Conservation (phyloP, 2,113 vertebrate genomes). For the Lota lota region DNA sequence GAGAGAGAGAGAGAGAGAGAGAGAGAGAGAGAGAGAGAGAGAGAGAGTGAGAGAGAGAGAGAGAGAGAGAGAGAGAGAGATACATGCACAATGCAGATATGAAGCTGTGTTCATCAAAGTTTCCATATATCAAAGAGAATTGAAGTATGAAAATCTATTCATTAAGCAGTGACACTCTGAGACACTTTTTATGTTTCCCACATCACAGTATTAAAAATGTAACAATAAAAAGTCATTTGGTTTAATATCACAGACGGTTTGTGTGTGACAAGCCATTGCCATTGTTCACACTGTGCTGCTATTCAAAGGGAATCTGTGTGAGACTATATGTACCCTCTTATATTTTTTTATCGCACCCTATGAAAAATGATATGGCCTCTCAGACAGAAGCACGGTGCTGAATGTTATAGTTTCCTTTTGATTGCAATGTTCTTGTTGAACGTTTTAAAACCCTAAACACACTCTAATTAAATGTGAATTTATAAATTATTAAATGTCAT, state of each 20-base stretch:
- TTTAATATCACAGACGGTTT: constrained; percentile 13
- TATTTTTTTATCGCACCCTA: background rate
- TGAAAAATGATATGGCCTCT: background rate
- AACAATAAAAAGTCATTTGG: constrained; percentile 2
- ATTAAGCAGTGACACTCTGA: background rate
- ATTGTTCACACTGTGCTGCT: background rate
- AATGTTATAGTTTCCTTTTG: too few species aligned
- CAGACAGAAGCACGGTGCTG: background rate
- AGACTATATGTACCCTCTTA: background rate
- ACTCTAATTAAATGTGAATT: constrained; percentile 50
- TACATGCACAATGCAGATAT: too few species aligned
- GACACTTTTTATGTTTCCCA: background rate
- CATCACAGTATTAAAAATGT: constrained; percentile 16
- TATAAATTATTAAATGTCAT: constrained; percentile 53
- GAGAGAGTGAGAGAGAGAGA: too few species aligned
- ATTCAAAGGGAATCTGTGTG: constrained; percentile 3
- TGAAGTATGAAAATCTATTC: background rate
- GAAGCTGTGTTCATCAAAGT: too few species aligned
- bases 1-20: too few species aligned
- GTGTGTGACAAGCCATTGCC: constrained; percentile 2
- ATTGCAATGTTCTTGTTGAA: too few species aligned
- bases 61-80: too few species aligned
- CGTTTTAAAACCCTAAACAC: constrained; percentile 38
- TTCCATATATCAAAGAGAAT: constrained; percentile 18
- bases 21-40: too few species aligned